These are phyloP conservation scores for Meiosimyza platycephala DNA, from an alignment of 2,888 invertebrate species.

Conservation along the genomic window DNA sequence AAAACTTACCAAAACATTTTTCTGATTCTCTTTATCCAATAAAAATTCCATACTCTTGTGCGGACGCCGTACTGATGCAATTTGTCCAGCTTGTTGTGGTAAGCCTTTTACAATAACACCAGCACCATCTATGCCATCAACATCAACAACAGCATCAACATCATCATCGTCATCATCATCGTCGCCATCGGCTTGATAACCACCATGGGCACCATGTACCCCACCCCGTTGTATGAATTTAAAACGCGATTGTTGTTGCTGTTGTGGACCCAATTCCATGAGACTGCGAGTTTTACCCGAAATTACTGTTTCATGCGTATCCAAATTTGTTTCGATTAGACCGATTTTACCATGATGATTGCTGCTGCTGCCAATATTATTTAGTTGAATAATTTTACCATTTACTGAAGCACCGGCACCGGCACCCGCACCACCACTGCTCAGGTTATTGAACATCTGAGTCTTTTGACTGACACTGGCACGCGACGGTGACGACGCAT, in stretches of 20 bases:
- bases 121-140: slow-evolving; percentile 59
- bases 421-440: slow-evolving; percentile 47
- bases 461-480: slow-evolving; percentile 55
- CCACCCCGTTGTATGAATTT: slow-evolving; percentile 36
- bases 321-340: slow-evolving; percentile 91
- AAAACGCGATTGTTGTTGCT: slow-evolving; percentile 45
- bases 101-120: slow-evolving; percentile 50
- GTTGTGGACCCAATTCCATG: slow-evolving; percentile 72
- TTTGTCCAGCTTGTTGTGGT: slow-evolving; percentile 55
- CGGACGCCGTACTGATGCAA: slow-evolving; percentile 69
- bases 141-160: slow-evolving; percentile 45
- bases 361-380: not conserved
- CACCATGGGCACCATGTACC: slow-evolving; percentile 40
- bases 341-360: slow-evolving; percentile 70
- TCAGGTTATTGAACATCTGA: slow-evolving; percentile 56
- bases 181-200: slow-evolving; percentile 42
- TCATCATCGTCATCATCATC: slow-evolving; percentile 44
- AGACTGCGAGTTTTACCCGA: slow-evolving; percentile 75
- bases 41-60: slow-evolving; percentile 97
- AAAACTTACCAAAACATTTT: slow-evolving; percentile 83
- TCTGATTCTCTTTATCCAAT: slow-evolving; percentile 91
- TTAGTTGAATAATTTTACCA: not conserved
- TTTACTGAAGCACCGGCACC: slow-evolving; percentile 45
- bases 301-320: slow-evolving; percentile 77
- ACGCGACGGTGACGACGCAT: slow-evolving; percentile 52